Conservation (phyloP, 2,888 invertebrate species). For the Xanthorhoe spadicearia region DNA sequence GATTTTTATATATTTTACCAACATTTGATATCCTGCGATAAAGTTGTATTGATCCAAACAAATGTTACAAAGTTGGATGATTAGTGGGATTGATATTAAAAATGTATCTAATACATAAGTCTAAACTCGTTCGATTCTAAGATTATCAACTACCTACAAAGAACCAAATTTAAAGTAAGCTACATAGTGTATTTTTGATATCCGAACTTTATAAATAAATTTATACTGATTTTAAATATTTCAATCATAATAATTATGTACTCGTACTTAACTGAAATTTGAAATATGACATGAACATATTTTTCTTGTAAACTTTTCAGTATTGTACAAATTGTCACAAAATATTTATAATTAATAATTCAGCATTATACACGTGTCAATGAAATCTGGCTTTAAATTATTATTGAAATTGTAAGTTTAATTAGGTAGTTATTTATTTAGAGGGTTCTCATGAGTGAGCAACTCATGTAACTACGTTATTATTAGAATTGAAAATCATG, state of each 20-base stretch:
- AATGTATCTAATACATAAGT: neutral
- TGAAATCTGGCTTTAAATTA: slow-evolving; percentile 54
- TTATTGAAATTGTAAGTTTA: slow-evolving; percentile 29
- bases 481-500: neutral
- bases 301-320: slow-evolving; percentile 1
- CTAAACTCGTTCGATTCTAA: slow-evolving; percentile 13
- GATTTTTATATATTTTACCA: too few relatives aligned
- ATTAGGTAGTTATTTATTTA: neutral
- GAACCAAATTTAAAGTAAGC: neutral
- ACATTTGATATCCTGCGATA: too few relatives aligned
- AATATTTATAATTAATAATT: neutral
- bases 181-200: slow-evolving; percentile 58
- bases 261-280: neutral
- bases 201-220: slow-evolving; percentile 41
- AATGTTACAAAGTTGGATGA: neutral
- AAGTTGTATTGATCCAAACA: too few relatives aligned
- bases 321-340: neutral
- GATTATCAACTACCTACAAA: slow-evolving; percentile 27
- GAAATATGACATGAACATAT: neutral
- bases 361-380: slow-evolving; percentile 49
- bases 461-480: neutral
- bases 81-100: slow-evolving; percentile 9
- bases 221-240: slow-evolving; percentile 11
- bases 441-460: neutral
- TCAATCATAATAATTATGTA: neutral